Conservation (phyloP, 2,113 vertebrate species). For the Phasianus colchicus region DNA sequence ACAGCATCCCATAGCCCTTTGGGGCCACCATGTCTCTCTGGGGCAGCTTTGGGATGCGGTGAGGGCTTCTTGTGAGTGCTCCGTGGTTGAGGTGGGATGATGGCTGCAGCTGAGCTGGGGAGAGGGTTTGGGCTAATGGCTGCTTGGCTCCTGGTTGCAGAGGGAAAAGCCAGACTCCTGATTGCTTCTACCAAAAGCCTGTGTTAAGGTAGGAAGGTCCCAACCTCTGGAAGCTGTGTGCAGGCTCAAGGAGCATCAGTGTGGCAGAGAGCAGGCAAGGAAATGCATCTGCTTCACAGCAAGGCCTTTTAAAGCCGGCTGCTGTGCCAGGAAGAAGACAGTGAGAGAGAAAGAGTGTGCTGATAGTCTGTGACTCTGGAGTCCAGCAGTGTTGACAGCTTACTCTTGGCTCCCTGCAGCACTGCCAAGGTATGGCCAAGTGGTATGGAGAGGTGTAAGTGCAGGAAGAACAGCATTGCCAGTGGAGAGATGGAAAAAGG, state of each 20-base stretch:
- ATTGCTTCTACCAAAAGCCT: neutral
- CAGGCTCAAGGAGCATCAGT: neutral
- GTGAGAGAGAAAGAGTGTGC: neutral
- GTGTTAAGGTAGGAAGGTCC: neutral
- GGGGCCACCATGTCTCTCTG: fast-evolving
- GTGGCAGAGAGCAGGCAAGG: neutral
- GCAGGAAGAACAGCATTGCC: neutral
- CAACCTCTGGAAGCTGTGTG: neutral
- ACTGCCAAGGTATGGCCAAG: neutral
- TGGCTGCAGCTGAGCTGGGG: fast-evolving
- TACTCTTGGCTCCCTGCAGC: neutral
- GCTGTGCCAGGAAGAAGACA: neutral
- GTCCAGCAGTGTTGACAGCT: neutral
- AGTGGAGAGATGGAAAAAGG: neutral
- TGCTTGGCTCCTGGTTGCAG: neutral
- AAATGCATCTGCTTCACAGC: neutral
- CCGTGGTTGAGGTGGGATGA: fast-evolving
- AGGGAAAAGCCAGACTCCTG: neutral
- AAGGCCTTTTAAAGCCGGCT: neutral
- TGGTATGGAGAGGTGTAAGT: fast-evolving
- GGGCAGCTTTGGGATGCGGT: fast-evolving
- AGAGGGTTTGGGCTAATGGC: neutral
- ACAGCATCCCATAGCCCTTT: neutral
- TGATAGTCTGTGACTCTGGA: neutral
- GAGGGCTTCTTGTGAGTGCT: neutral